Conservation (phyloP, 1,140 invertebrate genomes). For the Nylanderia fulva region DNA sequence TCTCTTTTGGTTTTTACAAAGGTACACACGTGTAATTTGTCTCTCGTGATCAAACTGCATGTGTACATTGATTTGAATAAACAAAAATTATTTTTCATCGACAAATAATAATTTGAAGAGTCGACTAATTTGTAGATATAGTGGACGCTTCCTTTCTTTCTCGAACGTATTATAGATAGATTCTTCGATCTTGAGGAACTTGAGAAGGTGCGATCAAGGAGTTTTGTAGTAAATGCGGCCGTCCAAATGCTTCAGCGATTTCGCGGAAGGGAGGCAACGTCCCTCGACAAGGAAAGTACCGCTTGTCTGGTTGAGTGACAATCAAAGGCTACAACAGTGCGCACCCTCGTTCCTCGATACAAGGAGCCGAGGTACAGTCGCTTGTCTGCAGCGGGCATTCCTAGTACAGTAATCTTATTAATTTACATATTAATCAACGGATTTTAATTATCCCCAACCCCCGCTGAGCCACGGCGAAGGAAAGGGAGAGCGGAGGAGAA, state of each 20-base stretch:
- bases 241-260: conserved; percentile 55
- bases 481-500: conserved; percentile 60
- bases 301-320: conserved; percentile 68
- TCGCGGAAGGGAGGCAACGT: conserved; percentile 34
- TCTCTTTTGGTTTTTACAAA: background rate
- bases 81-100: background rate
- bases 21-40: background rate
- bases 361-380: conserved; percentile 73
- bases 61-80: background rate
- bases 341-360: conserved; percentile 67
- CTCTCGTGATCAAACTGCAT: background rate
- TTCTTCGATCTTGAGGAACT: background rate
- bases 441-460: conserved; percentile 95
- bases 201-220: conserved; percentile 57
- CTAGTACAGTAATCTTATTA: conserved; percentile 96
- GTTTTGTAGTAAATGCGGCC: conserved; percentile 43
- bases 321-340: conserved; percentile 73
- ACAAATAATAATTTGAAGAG: background rate
- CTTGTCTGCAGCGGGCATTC: conserved; percentile 86
- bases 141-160: background rate
- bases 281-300: conserved; percentile 56
- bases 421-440: conserved; percentile 99
- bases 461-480: conserved; percentile 68
- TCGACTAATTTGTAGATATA: no score
- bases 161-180: background rate